A percentile compares a stretch with the other conserved stretches of the same genome.
Evolutionary conservation across 2,797 vertebrate species (phyloP).

Genomic region (Podargus strigoides): DNA sequence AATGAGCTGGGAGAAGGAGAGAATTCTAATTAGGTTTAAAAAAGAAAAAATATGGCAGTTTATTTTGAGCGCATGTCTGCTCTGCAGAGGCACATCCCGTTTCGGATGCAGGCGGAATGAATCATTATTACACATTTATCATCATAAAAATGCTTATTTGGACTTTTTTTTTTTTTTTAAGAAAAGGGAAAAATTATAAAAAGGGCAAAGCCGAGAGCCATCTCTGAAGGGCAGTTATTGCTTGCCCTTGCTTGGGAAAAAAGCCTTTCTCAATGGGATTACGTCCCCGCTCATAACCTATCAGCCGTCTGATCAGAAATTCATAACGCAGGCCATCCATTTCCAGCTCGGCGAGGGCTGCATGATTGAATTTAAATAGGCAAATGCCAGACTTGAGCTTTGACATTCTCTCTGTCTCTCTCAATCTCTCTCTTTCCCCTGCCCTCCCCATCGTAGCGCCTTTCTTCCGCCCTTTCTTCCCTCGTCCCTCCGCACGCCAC

Average conservation of each 20-base stretch:
- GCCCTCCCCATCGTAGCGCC: constrained; percentile 48
- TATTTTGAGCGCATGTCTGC: constrained; percentile 56
- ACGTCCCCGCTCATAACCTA: constrained; percentile 76
- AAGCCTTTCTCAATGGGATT: constrained; percentile 77
- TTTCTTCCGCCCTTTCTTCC: constrained; percentile 59
- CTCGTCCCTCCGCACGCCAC: constrained; percentile 65
- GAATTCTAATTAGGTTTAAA: constrained; percentile 66
- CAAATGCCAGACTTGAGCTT: constrained; percentile 79
- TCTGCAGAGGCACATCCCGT: constrained; percentile 49
- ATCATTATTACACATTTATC: constrained; percentile 65
- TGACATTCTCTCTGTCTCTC: constrained; percentile 75
- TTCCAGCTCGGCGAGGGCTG: constrained; percentile 72
- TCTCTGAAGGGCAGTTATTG: constrained; percentile 74
- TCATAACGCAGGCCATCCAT: constrained; percentile 78
- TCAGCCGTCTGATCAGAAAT: constrained; percentile 82
- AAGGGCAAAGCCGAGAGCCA: constrained; percentile 66
- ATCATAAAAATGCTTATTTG: constrained; percentile 71
- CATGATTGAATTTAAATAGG: constrained; percentile 86
- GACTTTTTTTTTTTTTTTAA: constrained; percentile 40
- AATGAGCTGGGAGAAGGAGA: constrained; percentile 53
- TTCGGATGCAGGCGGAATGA: constrained; percentile 43
- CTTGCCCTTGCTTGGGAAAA: constrained; percentile 72
- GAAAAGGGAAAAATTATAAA: constrained; percentile 30
- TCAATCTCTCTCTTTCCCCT: constrained; percentile 60
- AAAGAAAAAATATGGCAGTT: constrained; percentile 55